Conservation (phyloP, 2,797 vertebrate genomes). For the Halcyon badia region DNA sequence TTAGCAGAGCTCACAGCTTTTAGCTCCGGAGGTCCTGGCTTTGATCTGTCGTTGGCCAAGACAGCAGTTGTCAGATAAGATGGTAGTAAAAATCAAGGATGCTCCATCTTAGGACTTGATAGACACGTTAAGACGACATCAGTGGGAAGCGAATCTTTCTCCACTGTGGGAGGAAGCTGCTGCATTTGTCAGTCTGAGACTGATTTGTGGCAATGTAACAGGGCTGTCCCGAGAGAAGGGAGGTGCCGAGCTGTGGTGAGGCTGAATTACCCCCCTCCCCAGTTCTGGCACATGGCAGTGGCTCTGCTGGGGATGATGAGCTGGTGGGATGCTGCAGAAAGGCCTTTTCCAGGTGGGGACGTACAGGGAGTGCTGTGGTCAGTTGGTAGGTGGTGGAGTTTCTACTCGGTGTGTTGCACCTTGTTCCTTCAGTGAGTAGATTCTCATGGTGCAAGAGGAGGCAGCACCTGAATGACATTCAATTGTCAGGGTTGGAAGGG, state of each 20-base stretch:
- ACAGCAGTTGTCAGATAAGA: background rate
- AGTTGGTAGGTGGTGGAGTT: background rate
- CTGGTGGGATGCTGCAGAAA: background rate
- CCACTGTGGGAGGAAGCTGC: background rate
- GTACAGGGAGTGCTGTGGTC: rapidly evolving
- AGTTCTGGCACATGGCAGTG: rapidly evolving
- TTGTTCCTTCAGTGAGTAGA: background rate
- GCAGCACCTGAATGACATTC: background rate
- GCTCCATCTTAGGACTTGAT: background rate
- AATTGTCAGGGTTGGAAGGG: too few relatives aligned
- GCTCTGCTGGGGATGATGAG: background rate
- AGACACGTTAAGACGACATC: rapidly evolving
- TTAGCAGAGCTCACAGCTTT: background rate
- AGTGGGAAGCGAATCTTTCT: background rate
- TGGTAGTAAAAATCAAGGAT: background rate
- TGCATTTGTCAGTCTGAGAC: background rate
- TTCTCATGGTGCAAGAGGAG: background rate
- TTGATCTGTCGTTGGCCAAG: slow-evolving; percentile 1
- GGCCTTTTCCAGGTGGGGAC: background rate
- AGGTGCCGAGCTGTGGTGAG: rapidly evolving
- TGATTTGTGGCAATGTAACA: rapidly evolving
- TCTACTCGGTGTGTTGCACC: rapidly evolving
- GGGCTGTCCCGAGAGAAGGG: rapidly evolving
- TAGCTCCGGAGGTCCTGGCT: background rate
- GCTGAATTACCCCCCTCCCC: background rate